A percentile compares a stretch with the other conserved stretches of the same genome.
Evolutionary conservation across 2,113 vertebrate species (phyloP).

Genomic region (Alces alces): DNA sequence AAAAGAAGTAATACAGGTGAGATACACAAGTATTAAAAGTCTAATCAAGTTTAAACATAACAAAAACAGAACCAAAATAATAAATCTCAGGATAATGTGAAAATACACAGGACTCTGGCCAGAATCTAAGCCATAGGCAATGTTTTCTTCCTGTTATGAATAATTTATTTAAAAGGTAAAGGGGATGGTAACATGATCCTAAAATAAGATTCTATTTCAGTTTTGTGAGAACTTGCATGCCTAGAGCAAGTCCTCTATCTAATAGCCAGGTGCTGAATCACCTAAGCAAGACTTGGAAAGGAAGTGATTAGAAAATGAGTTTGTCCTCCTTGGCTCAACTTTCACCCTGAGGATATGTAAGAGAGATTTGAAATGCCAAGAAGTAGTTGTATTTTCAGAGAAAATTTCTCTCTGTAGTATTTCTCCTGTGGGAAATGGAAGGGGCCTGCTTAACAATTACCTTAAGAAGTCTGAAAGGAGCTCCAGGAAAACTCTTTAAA

Average conservation of each 20-base stretch:
- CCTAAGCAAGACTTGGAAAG: background rate
- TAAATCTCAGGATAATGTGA: background rate
- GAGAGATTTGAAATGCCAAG: background rate
- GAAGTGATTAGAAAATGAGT: background rate
- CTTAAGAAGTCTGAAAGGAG: background rate
- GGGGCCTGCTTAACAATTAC: background rate
- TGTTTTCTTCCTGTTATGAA: background rate
- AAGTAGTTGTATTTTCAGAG: background rate
- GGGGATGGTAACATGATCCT: background rate
- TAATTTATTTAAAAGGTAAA: background rate
- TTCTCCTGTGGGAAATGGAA: background rate
- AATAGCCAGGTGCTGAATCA: background rate
- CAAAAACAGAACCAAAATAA: background rate
- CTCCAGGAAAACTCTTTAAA: background rate
- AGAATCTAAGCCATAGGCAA: background rate
- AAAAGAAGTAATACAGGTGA: background rate
- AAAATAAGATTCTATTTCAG: background rate
- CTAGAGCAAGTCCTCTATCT: background rate
- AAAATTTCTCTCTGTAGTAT: background rate
- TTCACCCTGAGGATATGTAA: background rate
- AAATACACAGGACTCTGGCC: background rate
- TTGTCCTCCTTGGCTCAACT: background rate
- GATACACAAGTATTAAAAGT: background rate
- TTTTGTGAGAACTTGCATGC: background rate
- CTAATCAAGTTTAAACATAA: background rate